Percentiles rank a stretch among this genome's conserved stretches.
phyloP scores from a whole-genome alignment of 2,797 vertebrate species.

The Leucoraja ocellata region DNA sequence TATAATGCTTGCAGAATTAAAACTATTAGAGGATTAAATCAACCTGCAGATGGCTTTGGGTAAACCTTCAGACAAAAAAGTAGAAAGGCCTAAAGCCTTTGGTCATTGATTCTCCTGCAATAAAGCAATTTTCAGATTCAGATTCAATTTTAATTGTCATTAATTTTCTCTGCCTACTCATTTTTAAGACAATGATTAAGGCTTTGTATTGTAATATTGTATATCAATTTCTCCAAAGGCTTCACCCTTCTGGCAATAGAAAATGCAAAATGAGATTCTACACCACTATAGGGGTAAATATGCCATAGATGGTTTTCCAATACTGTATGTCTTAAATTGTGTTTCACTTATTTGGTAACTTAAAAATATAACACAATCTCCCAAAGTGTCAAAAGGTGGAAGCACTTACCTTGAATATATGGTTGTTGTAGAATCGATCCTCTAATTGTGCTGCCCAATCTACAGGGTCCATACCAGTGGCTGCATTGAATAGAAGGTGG shows the following conservation, averaged over 20 bases:
- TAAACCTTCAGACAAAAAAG: no score
- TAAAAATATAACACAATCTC: not conserved
- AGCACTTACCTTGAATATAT: constrained; percentile 57
- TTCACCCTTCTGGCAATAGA: not conserved
- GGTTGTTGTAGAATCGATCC: constrained; percentile 71
- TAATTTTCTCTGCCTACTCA: not conserved
- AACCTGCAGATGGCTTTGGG: no score
- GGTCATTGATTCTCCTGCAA: not conserved
- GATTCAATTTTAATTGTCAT: no score
- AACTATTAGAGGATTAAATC: no score
- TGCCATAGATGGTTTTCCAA: not conserved
- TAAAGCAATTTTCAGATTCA: not conserved
- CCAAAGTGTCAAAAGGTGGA: not conserved
- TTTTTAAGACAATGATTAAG: not conserved
- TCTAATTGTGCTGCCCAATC: constrained; percentile 70
- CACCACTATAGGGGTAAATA: not conserved
- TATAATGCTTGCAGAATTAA: no score
- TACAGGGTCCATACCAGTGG: constrained; percentile 63
- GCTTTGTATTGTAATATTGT: not conserved
- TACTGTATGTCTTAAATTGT: not conserved
- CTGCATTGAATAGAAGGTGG: constrained; percentile 48
- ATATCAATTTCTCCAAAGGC: not conserved
- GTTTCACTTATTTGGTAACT: not conserved
- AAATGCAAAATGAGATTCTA: not conserved
- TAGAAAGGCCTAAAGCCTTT: not conserved